phyloP scores from a whole-genome alignment of 2,888 invertebrate genomes.

The Aleiodes alternator region DNA sequence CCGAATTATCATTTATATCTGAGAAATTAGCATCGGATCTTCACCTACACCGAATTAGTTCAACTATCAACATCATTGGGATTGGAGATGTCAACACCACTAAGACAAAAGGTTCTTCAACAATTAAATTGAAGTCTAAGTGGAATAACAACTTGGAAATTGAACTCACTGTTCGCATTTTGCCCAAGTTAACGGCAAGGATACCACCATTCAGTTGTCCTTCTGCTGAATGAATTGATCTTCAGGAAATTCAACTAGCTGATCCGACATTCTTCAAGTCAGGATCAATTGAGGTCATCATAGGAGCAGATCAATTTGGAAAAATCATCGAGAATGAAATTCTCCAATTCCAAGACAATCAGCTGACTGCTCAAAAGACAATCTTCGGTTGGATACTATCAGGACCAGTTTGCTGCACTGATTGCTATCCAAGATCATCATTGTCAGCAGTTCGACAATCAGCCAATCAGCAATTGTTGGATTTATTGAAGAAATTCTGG shows the following conservation, averaged over 20 bases:
- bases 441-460: background rate
- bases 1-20: too few species aligned
- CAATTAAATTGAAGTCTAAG: too few species aligned
- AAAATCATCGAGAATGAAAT: background rate
- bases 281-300: constrained; percentile 12
- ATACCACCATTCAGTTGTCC: constrained; percentile 1
- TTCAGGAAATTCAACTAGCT: background rate
- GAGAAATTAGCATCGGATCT: too few species aligned
- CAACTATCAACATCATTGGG: too few species aligned
- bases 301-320: constrained; percentile 11
- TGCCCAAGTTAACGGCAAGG: background rate
- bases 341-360: background rate
- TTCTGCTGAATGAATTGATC: background rate
- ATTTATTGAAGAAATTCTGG: background rate
- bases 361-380: background rate
- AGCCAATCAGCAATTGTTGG: background rate
- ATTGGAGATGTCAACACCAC: too few species aligned
- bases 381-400: constrained; percentile 3
- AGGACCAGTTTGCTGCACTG: background rate
- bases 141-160: background rate
- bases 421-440: background rate
- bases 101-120: too few species aligned
- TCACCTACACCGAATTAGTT: too few species aligned
- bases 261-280: background rate
- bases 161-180: background rate